Conservation (phyloP, 2,113 vertebrate species). For the Neotoma lepida region DNA sequence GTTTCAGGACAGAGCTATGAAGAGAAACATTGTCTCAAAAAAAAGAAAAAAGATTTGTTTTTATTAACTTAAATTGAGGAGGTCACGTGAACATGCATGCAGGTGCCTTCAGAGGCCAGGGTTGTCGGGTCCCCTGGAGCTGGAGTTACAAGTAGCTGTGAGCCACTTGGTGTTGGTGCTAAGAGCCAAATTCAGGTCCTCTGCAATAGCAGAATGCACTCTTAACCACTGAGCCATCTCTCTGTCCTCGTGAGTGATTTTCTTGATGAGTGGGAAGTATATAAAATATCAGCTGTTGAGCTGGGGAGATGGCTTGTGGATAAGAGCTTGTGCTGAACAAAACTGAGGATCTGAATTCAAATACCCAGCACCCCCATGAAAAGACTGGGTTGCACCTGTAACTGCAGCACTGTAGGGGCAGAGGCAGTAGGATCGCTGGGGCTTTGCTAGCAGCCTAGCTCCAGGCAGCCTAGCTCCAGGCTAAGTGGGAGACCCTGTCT, state of each 20-base stretch:
- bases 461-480: not conserved
- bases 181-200: not conserved
- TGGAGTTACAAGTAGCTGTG: not conserved
- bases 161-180: not conserved
- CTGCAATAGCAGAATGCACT: not conserved
- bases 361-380: not conserved
- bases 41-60: not conserved
- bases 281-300: not conserved
- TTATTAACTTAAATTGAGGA: not conserved
- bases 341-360: not conserved
- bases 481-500: not conserved
- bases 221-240: not conserved
- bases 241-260: not conserved
- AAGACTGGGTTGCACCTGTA: not conserved
- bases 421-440: not conserved
- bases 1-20: not conserved
- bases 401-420: not conserved
- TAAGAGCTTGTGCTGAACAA: not conserved
- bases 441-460: not conserved
- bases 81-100: not conserved
- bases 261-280: not conserved
- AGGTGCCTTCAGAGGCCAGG: not conserved
- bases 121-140: not conserved
- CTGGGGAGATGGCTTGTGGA: not conserved
- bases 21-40: not conserved